Percentiles rank a stretch among this genome's conserved stretches.
Evolutionary conservation across 2,888 invertebrate genomes (phyloP).

Genomic region (Yponomeuta cagnagella): DNA sequence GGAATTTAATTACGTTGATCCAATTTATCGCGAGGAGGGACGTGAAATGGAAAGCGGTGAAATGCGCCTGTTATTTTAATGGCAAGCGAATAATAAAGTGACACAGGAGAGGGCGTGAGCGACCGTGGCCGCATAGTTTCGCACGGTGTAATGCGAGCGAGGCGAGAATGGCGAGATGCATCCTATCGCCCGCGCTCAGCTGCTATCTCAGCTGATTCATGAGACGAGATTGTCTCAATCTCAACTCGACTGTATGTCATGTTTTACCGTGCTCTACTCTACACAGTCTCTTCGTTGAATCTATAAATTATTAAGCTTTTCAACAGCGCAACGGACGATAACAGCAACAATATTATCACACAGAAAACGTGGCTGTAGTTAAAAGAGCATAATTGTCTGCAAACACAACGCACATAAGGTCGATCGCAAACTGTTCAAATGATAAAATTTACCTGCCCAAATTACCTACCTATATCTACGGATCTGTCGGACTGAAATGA

Average conservation of each 20-base stretch:
- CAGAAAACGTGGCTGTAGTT: not conserved
- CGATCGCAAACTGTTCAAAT: not conserved
- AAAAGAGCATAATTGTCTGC: not conserved
- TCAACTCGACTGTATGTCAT: too few relatives aligned
- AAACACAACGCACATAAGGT: not conserved
- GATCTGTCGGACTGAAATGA: conserved; percentile 4
- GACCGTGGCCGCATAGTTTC: conserved; percentile 47
- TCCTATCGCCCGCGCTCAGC: not conserved
- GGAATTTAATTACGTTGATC: conserved; percentile 9
- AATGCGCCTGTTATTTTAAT: not conserved
- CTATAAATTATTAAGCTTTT: not conserved
- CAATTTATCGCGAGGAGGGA: not conserved
- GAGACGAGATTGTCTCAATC: not conserved
- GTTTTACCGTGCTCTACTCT: too few relatives aligned
- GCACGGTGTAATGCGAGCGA: conserved; percentile 52
- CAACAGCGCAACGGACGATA: not conserved
- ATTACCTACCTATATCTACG: not conserved
- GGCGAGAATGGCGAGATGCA: conserved; percentile 14
- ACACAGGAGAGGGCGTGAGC: not conserved
- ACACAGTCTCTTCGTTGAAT: too few relatives aligned
- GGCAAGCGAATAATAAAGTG: conserved; percentile 4
- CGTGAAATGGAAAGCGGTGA: conserved; percentile 6
- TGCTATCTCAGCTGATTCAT: conserved; percentile 15
- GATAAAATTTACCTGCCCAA: not conserved
- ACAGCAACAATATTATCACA: not conserved